phyloP scores from a whole-genome alignment of 35 echinoderm and acorn worm genomes.

The Stichopus chloronotus region DNA sequence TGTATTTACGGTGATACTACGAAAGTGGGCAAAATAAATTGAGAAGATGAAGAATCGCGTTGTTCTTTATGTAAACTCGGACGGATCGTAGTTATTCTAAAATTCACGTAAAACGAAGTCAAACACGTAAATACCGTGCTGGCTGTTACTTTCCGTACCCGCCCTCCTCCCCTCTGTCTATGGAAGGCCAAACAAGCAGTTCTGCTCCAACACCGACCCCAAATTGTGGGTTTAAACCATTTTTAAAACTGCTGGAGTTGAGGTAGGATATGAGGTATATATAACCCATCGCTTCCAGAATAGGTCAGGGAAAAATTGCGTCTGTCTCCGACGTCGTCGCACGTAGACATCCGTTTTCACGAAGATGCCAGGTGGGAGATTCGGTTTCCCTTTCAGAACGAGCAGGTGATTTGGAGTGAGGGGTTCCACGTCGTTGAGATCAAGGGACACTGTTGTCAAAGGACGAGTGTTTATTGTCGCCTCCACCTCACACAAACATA shows the following conservation, averaged over 20 bases:
- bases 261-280: neutral
- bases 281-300: conserved; percentile 44
- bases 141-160: no score
- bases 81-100: no score
- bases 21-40: no score
- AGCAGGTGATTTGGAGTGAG: conserved; percentile 76
- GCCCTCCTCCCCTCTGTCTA: no score
- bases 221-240: conserved; percentile 60
- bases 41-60: no score
- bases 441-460: conserved; percentile 8
- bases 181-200: no score
- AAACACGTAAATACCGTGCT: no score
- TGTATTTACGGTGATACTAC: no score
- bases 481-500: conserved; percentile 19
- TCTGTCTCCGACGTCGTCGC: conserved; percentile 27
- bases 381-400: conserved; percentile 41
- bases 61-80: no score
- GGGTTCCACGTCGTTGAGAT: conserved; percentile 54
- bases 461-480: neutral
- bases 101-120: no score
- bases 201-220: no score
- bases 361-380: neutral
- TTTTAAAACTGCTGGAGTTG: conserved; percentile 49
- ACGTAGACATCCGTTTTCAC: conserved; percentile 18
- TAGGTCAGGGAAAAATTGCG: conserved; percentile 3